phyloP scores from a whole-genome alignment of 1,140 invertebrate genomes.

The Papilio aristodemus region DNA sequence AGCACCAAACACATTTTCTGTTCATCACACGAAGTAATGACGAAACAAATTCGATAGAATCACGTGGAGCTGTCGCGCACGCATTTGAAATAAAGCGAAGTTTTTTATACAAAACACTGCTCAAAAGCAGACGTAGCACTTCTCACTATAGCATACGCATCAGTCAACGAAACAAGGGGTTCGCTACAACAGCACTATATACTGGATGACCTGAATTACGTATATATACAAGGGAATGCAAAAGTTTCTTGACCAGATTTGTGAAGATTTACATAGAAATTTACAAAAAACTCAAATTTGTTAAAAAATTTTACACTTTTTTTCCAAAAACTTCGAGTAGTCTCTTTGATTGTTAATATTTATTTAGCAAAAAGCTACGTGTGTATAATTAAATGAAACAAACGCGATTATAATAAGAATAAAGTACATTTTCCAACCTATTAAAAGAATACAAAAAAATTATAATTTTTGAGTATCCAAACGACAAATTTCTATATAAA shows the following conservation, averaged over 20 bases:
- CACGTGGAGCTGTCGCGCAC: constrained; percentile 66
- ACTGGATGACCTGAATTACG: background rate
- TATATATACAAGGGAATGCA: background rate
- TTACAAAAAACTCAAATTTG: too few species aligned
- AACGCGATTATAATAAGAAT: too few species aligned
- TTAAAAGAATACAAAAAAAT: too few species aligned
- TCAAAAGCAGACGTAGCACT: constrained; percentile 74
- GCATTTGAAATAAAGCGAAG: constrained; percentile 62
- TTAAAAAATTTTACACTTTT: too few species aligned
- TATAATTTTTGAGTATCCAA: background rate
- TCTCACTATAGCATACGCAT: constrained; percentile 72
- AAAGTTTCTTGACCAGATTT: background rate
- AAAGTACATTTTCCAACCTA: too few species aligned
- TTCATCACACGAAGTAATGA: constrained; percentile 53
- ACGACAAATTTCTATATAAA: background rate
- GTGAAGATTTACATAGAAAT: background rate
- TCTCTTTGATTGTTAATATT: too few species aligned
- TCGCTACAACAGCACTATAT: constrained; percentile 54
- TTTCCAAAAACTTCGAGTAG: too few species aligned
- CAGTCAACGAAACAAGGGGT: constrained; percentile 53
- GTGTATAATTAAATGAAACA: too few species aligned
- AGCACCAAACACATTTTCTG: constrained; percentile 70
- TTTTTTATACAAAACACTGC: constrained; percentile 68
- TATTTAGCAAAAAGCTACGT: too few species aligned
- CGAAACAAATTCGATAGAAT: constrained; percentile 43